Percentiles rank a stretch among this genome's conserved stretches.
These are phyloP conservation scores for Agrochola lota DNA, from an alignment of 2,888 invertebrate species.

Conservation along the genomic window DNA sequence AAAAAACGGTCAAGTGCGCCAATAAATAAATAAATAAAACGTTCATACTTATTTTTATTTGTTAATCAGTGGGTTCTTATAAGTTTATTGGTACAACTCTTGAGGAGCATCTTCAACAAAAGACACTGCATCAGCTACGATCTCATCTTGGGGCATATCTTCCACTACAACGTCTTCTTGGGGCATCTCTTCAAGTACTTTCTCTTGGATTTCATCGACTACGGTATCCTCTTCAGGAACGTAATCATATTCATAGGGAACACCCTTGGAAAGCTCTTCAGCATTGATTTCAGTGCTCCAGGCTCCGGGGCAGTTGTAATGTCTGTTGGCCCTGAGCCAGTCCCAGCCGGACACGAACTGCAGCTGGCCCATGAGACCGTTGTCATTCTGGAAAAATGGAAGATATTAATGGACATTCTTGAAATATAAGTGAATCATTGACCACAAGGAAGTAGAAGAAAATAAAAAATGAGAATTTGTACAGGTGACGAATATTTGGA, in stretches of 20 bases:
- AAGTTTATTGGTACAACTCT: background rate
- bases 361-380: conserved; percentile 77
- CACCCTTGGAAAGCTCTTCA: conserved; percentile 39
- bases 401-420: no score
- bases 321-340: conserved; percentile 73
- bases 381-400: conserved; percentile 68
- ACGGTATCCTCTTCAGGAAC: background rate
- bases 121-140: conserved; percentile 13
- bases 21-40: conserved; percentile 1
- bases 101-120: conserved; percentile 25
- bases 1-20: background rate
- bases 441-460: background rate
- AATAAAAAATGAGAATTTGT: background rate
- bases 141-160: conserved; percentile 19
- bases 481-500: background rate
- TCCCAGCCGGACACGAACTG: conserved; percentile 74
- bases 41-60: conserved; percentile 22
- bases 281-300: conserved; percentile 58
- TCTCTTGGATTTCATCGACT: conserved; percentile 16
- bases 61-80: background rate
- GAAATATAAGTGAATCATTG: background rate
- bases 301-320: conserved; percentile 73
- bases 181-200: background rate
- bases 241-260: conserved; percentile 24
- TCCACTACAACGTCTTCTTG: conserved; percentile 25